Percentiles rank a stretch among this genome's conserved stretches.
These are phyloP conservation scores for Nyctereutes procyonoides DNA, from an alignment of 2,113 vertebrate species.

Conservation along the genomic window DNA sequence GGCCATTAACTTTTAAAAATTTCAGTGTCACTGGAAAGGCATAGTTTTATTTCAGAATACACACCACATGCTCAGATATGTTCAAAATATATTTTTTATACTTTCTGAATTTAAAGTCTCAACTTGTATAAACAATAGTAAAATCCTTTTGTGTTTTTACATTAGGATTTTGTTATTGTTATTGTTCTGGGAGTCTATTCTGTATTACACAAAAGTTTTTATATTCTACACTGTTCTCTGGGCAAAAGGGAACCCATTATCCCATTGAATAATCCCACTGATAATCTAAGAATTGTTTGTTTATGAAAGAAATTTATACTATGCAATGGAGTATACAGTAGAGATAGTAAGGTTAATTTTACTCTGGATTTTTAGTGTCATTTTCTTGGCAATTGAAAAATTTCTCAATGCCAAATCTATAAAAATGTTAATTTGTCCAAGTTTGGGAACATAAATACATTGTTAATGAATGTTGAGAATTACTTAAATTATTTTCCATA, in stretches of 20 bases:
- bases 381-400: slow-evolving; percentile 47
- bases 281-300: slow-evolving; percentile 9
- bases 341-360: slow-evolving; percentile 29
- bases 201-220: not conserved
- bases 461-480: not conserved
- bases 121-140: not conserved
- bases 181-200: not conserved
- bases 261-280: not conserved
- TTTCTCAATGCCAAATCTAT: slow-evolving; percentile 53
- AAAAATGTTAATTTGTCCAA: slow-evolving; percentile 50
- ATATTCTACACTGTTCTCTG: not conserved
- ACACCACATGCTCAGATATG: not conserved
- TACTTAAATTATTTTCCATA: slow-evolving; percentile 39
- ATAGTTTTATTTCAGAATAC: not conserved
- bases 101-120: not conserved
- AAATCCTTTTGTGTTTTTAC: not conserved
- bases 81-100: not conserved
- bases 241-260: not conserved
- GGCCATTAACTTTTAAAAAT: not conserved
- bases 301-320: slow-evolving; percentile 55
- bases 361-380: not conserved
- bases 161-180: not conserved
- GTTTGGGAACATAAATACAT: slow-evolving; percentile 40
- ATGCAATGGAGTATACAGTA: not conserved
- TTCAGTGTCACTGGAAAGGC: not conserved